Evolutionary conservation across 2,113 vertebrate species (phyloP).

Genomic region (Nansenia antarctica): DNA sequence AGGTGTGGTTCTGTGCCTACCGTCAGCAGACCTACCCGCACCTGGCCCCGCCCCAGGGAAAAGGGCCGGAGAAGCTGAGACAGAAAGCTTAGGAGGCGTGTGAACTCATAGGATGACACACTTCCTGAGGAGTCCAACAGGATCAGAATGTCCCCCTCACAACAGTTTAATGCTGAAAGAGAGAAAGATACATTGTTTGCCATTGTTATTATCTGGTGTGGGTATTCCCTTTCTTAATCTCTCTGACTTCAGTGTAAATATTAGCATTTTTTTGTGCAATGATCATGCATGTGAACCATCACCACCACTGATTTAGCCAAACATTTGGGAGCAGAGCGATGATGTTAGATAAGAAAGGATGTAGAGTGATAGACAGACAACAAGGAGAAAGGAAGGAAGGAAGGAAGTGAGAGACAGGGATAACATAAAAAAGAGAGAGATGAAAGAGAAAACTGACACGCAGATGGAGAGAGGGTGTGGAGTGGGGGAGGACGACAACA

Average conservation of each 20-base stretch:
- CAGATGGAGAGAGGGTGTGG: too few relatives aligned
- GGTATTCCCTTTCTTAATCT: not conserved
- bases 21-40: conserved; percentile 84
- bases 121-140: conserved; percentile 91
- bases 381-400: not conserved
- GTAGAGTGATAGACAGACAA: not conserved
- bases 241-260: not conserved
- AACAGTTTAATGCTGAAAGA: conserved; percentile 54
- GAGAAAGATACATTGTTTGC: not conserved
- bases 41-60: conserved; percentile 73
- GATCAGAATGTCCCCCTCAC: conserved; percentile 83
- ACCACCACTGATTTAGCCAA: not conserved
- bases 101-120: conserved; percentile 84
- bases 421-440: too few relatives aligned
- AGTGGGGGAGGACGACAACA: too few relatives aligned
- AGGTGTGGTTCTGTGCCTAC: conserved; percentile 79
- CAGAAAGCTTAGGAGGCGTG: conserved; percentile 78
- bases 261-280: not conserved
- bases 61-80: conserved; percentile 77
- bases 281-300: not conserved
- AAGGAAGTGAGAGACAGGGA: conserved; percentile 10
- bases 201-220: not conserved
- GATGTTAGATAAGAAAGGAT: too few relatives aligned
- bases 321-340: not conserved
- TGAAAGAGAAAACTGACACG: too few relatives aligned